Evolutionary conservation across 2,113 vertebrate genomes (phyloP).

Genomic region (Oncorhynchus clarkii): DNA sequence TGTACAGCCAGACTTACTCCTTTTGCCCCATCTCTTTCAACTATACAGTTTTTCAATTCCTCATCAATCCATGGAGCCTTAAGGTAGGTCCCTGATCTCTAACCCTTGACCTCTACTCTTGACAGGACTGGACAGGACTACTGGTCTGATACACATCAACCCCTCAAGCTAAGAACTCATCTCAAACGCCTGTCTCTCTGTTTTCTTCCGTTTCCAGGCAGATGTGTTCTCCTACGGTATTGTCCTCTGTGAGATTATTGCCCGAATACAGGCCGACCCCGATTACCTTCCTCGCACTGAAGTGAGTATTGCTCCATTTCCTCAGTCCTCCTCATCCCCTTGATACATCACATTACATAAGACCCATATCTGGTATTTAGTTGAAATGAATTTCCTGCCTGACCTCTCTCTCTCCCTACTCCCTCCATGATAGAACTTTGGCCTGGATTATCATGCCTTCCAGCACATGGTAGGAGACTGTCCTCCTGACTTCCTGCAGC

Average conservation of each 20-base stretch:
- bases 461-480: slow-evolving; percentile 99
- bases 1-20: no score
- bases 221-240: slow-evolving; percentile 98
- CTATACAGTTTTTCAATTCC: no score
- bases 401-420: background rate
- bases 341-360: slow-evolving; percentile 5
- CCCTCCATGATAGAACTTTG: slow-evolving; percentile 83
- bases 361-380: slow-evolving; percentile 39
- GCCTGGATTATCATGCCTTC: slow-evolving; percentile 95
- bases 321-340: background rate
- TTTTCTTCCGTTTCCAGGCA: slow-evolving; percentile 70
- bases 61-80: no score
- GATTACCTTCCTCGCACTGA: slow-evolving; percentile 97
- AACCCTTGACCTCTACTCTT: background rate
- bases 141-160: background rate
- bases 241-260: slow-evolving; percentile 95
- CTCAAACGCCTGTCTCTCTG: background rate
- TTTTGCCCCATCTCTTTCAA: no score
- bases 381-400: slow-evolving; percentile 41
- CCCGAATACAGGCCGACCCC: slow-evolving; percentile 94
- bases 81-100: slow-evolving; percentile 56
- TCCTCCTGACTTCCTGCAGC: slow-evolving; percentile 92
- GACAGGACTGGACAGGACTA: background rate
- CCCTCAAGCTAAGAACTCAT: background rate
- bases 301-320: slow-evolving; percentile 67